These are phyloP conservation scores for Theonella swinhoei DNA, from an alignment of 37 sponge, comb jelly and placozoan genomes.

Conservation along the genomic window DNA sequence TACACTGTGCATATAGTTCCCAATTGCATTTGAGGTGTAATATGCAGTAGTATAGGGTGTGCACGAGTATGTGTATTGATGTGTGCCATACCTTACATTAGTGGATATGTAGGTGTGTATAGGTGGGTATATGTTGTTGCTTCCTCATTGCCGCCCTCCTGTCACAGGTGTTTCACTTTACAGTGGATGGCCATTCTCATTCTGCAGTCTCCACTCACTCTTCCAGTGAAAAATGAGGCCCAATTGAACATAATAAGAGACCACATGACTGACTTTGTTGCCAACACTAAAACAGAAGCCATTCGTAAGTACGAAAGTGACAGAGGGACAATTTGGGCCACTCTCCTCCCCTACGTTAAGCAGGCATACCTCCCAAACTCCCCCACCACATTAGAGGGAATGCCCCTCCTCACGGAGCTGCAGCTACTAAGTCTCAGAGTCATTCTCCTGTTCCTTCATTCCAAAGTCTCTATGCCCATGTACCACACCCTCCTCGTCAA, in stretches of 20 bases:
- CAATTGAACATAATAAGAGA: not conserved
- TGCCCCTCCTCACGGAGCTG: not conserved
- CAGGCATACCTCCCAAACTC: slow-evolving; percentile 28
- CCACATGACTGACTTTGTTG: not conserved
- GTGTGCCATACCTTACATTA: too few relatives aligned
- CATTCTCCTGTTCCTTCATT: slow-evolving; percentile 24
- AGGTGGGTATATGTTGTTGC: too few relatives aligned
- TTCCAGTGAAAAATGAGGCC: not conserved
- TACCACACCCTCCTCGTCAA: slow-evolving; percentile 24
- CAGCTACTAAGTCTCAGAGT: not conserved
- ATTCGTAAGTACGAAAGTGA: slow-evolving; percentile 30
- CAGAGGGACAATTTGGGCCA: slow-evolving; percentile 19
- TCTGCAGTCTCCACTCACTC: slow-evolving; percentile 15
- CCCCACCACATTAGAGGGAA: not conserved
- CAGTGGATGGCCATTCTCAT: slow-evolving; percentile 19
- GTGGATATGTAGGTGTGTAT: too few relatives aligned
- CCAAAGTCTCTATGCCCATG: not conserved
- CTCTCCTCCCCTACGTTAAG: slow-evolving; percentile 36
- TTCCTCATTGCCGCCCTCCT: too few relatives aligned
- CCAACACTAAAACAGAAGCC: not conserved
- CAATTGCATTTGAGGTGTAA: too few relatives aligned
- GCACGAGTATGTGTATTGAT: too few relatives aligned
- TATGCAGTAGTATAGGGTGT: too few relatives aligned
- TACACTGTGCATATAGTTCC: too few relatives aligned
- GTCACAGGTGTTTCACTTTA: slow-evolving; percentile 42